These are phyloP conservation scores for Drosophila yakuba DNA, from an alignment of 1,140 invertebrate species.

Conservation along the genomic window DNA sequence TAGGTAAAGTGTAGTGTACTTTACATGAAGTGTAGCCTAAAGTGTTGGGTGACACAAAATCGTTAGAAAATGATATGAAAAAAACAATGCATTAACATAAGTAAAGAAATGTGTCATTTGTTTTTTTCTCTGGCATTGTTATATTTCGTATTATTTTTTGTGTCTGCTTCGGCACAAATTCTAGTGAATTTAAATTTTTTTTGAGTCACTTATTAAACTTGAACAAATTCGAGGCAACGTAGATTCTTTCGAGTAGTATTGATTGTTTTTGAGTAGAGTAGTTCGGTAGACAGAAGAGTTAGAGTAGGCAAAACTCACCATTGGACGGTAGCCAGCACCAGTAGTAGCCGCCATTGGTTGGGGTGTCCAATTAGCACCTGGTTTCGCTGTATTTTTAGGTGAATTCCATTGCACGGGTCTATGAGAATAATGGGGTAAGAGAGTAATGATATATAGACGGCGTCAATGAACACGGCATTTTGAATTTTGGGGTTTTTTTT, in stretches of 20 bases:
- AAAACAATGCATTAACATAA: slow-evolving; percentile 28
- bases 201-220: slow-evolving; percentile 20
- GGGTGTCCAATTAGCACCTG: slow-evolving; percentile 91
- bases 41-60: slow-evolving; percentile 56
- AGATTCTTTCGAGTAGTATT: slow-evolving; percentile 43
- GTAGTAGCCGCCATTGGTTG: slow-evolving; percentile 94
- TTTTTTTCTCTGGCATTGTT: slow-evolving; percentile 30
- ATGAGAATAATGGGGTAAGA: slow-evolving; percentile 82
- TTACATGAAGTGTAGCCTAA: slow-evolving; percentile 36
- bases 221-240: slow-evolving; percentile 40
- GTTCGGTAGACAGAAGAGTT: slow-evolving; percentile 69
- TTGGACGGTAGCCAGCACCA: slow-evolving; percentile 92
- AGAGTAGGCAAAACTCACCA: slow-evolving; percentile 87
- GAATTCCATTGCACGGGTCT: slow-evolving; percentile 94
- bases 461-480: slow-evolving; percentile 73
- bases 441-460: slow-evolving; percentile 82
- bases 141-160: slow-evolving; percentile 3
- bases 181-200: slow-evolving; percentile 38
- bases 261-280: slow-evolving; percentile 41
- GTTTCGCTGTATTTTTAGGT: slow-evolving; percentile 92
- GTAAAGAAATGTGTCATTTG: slow-evolving; percentile 13
- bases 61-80: slow-evolving; percentile 28
- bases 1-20: slow-evolving; percentile 36
- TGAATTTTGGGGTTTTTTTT: slow-evolving; percentile 44
- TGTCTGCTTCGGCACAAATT: slow-evolving; percentile 42